Base-by-base conservation (phyloP, 2,113 vertebrate genomes). In the Gambusia affinis region DNA sequence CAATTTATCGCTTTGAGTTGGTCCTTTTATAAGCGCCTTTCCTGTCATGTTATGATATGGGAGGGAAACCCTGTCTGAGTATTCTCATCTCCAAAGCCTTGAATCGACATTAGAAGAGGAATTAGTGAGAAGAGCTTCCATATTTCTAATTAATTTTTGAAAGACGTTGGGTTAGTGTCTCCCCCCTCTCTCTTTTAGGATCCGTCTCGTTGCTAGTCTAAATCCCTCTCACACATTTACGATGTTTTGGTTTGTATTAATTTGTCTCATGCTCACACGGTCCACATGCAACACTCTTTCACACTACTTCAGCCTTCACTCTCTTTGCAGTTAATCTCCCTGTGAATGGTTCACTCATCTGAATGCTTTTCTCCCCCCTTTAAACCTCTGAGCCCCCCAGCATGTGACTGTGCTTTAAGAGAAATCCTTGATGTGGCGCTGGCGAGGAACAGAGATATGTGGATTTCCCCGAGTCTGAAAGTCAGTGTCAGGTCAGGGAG, bases 321-420 rank as follows among this genome's bases (percentile, higher is more conserved):
- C 72, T 62, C 62, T 63, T 66, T 51, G 64, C 85, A 1, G 51
- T 76, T 92, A 93, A 93, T 93, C 92, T 91, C 82, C 85, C 88
- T 91, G 88, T 92, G 88, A 92, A 92, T 85, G 90, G 76, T 74
- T 79, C 17, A n/a, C 74, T 80, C 88, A 28, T 90, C 78, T 87
- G 82, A 90, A 80, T 35, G 35, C 82, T 7, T 24, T 27, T 69
- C 73, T 67, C 44, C 11, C 63, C 19, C 22, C 12, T 64, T 72
- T 79, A 92, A 92, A 85, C 75, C 91, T 81, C 90, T 87, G 79
- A 89, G 86, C 86, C 76, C 64, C 82, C 64, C 82, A 67, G 83
- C 92, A 93, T 92, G 93, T 93, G 93, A 93, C 85, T 90, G 75
- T 78, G 79, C 86, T 92, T 92, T 90, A 87, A 87, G 85, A 89